Evolutionary conservation across 2,113 vertebrate genomes (phyloP), one percentile per base, ranked within the genome.

Genomic region (Cynocephalus volans): DNA sequence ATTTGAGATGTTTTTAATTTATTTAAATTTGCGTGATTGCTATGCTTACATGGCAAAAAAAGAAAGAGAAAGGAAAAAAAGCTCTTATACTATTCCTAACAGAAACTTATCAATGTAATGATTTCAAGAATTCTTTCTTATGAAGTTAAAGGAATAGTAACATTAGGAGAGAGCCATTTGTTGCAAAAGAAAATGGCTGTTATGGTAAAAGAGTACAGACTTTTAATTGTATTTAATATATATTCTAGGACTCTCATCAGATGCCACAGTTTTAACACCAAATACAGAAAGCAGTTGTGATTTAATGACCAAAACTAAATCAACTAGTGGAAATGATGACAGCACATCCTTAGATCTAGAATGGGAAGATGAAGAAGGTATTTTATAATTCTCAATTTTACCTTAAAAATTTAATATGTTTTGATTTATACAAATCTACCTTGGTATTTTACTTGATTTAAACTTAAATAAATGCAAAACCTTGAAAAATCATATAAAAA

Each of bases 341-440:
- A 99, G 99, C 90, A 99, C 99, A 26, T 99, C 99, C 1, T 98
- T 99, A 79, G 99, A 99, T 92, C 98, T 99, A 8, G 99, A 99
- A 97, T 99, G 99, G 99, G 99, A 99, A 95, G 99, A 99, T 98
- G 99, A 99, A 97, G 99, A 99, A 99, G 99, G 99, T 99, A 98
- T 70, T 95, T 41, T 79, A 33, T 89, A 36, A 70, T 70, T 90
- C 21, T 84, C 26, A 31, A 0, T 4, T 70, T 58, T 62, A n/a
- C 26, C 90, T 96, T 9, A 26, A 64, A 94, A 54, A 10, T 75
- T 21, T 58, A 31, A 36, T 73, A 19, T 89, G 17, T 90, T 52
- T 28, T 81, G 41, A 62, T 48, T 65, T 62, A 60, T 41, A 72
- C n/a, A 79, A 73, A 36, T 64, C 56, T 77, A 3, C 67, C 56